Evolutionary conservation across 1,140 invertebrate species (phyloP), one percentile per base, ranked within the genome.

Genomic region (Atta cephalotes): DNA sequence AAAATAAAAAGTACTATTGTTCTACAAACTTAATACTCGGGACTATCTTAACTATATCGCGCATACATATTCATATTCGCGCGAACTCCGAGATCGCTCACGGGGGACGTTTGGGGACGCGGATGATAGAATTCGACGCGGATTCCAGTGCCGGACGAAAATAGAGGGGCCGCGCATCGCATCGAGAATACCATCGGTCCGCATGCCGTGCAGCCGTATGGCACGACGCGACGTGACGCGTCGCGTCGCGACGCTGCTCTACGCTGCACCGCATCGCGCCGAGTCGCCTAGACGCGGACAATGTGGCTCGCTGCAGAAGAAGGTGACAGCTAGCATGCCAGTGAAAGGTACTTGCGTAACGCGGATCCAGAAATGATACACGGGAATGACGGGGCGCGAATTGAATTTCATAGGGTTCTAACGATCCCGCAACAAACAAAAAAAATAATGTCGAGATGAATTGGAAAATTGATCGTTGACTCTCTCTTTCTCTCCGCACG

Each of bases 61-160:
- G 49, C 58, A 14, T 68, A 25, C 65, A 82, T 82, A 82, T 62
- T 62, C 53, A 39, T 56, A 70, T 70, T 70, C 21, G 31, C 25
- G 56, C 80, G 39, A 84, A 28, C 10, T n/a, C 63, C 49, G 63
- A 35, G 45, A 80, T 80, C 31, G 77, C 49, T 65, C 6, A 28
- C 56, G 86, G 63, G 60, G 87, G 63, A 90, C 87, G 84, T 84
- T 84, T 84, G 58, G 77, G 90, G 85, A 86, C 92, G 89, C 86
- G 92, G 92, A 94, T 93, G 94, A 95, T 94, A 94, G 93, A 94
- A 94, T 94, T 95, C 94, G 92, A 94, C 92, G 93, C 93, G 93
- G 93, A 95, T 95, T 95, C 94, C 94, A 93, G 89, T 89, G 91
- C 74, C 89, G 89, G 93, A 95, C 93, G 90, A 90, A 95, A 95